phyloP scores from a whole-genome alignment of 2,797 vertebrate genomes.

The Xenops minutus region DNA sequence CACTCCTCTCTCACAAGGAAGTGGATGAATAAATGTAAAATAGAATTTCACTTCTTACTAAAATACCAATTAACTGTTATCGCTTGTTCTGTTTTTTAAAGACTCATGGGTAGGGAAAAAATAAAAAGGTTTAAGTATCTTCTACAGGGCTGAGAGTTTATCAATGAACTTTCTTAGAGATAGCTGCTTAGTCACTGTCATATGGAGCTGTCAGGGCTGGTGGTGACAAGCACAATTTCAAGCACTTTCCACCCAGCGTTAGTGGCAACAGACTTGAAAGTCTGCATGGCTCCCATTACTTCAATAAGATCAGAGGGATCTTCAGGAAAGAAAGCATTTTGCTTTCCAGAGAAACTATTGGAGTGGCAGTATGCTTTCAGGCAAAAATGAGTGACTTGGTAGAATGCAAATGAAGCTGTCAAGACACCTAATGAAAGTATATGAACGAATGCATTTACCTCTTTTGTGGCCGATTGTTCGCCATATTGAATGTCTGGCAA shows the following conservation, averaged over 20 bases:
- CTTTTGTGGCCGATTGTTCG: neutral
- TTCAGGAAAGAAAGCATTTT: neutral
- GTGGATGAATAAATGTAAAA: neutral
- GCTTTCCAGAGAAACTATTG: neutral
- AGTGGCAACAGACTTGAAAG: neutral
- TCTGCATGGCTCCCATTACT: neutral
- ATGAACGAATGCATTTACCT: neutral
- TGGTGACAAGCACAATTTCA: neutral
- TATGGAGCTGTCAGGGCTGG: neutral
- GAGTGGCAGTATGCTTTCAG: neutral
- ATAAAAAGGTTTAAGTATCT: neutral
- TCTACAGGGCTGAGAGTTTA: neutral
- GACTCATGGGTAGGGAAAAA: rapidly evolving
- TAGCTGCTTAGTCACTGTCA: neutral
- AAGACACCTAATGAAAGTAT: neutral
- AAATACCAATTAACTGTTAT: neutral
- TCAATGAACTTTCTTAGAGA: neutral
- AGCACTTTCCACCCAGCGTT: neutral
- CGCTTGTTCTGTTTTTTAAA: neutral
- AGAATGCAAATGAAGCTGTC: neutral
- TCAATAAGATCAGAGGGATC: neutral
- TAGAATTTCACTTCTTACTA: neutral
- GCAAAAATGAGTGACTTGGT: neutral
- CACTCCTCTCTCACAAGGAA: neutral
- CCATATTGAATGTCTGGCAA: neutral